Conservation (phyloP, 2,888 invertebrate species). For the Microctonus brassicae region DNA sequence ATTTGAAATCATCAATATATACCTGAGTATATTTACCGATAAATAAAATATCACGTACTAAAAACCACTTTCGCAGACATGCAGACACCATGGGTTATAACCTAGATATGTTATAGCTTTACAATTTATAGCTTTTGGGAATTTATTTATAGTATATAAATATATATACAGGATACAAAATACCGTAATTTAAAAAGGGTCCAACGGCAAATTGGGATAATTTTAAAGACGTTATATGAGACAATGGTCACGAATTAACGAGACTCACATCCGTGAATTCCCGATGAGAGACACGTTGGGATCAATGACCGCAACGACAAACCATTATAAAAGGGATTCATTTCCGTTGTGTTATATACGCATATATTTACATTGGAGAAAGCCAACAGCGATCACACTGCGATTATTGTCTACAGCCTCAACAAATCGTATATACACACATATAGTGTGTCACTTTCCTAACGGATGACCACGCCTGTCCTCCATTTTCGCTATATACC, state of each 20-base stretch:
- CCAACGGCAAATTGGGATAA: constrained; percentile 1
- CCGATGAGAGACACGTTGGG: constrained; percentile 22
- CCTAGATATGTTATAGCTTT: background rate
- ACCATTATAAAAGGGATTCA: constrained; percentile 23
- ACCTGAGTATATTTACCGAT: no score
- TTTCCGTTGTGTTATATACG: constrained; percentile 4
- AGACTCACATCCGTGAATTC: constrained; percentile 32
- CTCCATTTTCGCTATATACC: background rate
- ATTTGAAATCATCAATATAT: background rate
- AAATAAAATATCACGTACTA: background rate
- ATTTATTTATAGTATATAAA: background rate
- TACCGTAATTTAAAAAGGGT: background rate
- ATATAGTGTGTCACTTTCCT: constrained; percentile 48
- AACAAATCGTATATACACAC: background rate
- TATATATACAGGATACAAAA: background rate
- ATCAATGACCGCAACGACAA: constrained; percentile 33
- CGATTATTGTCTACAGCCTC: constrained; percentile 34
- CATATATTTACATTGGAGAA: constrained; percentile 38
- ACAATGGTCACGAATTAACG: constrained; percentile 29
- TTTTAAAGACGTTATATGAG: background rate
- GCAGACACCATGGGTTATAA: background rate
- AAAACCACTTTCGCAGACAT: background rate
- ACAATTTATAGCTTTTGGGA: background rate
- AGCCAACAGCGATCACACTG: constrained; percentile 31
- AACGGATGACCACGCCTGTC: constrained; percentile 50